phyloP scores from a whole-genome alignment of 2,888 invertebrate species.

The Eupithecia inturbata region DNA sequence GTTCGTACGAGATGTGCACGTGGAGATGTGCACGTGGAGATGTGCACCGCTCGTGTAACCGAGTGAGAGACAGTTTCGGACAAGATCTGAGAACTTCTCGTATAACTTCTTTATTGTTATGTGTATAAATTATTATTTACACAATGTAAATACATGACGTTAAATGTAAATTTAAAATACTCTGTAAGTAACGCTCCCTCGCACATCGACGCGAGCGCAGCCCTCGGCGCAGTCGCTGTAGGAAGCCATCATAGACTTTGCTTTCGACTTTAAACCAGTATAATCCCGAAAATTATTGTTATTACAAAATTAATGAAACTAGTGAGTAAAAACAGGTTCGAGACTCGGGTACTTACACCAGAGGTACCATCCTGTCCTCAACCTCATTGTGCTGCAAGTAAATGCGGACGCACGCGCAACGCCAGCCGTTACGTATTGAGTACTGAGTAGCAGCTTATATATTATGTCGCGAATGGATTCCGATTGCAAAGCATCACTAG shows the following conservation, averaged over 20 bases:
- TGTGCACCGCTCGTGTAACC: not conserved
- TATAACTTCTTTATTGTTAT: not conserved
- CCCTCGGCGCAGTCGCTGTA: not conserved
- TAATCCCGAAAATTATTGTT: no score
- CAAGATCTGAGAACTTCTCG: not conserved
- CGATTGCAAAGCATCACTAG: not conserved
- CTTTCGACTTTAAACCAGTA: no score
- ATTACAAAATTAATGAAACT: not conserved
- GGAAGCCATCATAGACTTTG: no score
- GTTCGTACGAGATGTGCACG: not conserved
- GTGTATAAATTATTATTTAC: not conserved
- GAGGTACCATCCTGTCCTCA: no score
- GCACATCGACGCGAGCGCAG: not conserved
- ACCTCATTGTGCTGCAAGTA: no score
- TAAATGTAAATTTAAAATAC: not conserved
- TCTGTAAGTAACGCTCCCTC: not conserved
- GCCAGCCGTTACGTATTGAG: no score
- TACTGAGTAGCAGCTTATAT: not conserved
- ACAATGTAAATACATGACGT: slow-evolving; percentile 7
- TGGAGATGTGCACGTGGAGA: not conserved
- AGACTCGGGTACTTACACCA: no score
- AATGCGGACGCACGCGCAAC: no score
- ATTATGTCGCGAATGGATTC: not conserved
- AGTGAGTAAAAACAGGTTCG: not conserved
- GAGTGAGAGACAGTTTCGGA: not conserved